These are phyloP conservation scores for Neocloeon triangulifer DNA, from an alignment of 1,140 invertebrate species.

Conservation along the genomic window DNA sequence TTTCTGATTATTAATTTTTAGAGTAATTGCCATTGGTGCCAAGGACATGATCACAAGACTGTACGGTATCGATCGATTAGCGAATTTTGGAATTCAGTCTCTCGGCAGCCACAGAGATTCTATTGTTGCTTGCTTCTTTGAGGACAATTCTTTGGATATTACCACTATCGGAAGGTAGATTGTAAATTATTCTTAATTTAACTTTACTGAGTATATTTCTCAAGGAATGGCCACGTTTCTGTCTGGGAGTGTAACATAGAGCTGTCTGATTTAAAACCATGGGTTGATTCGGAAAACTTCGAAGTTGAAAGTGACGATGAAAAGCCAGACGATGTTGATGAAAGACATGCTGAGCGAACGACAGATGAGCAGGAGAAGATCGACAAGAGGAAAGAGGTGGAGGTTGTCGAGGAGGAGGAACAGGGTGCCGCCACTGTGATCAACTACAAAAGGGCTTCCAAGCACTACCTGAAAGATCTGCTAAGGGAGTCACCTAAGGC, in stretches of 20 bases:
- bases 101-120: slow-evolving; percentile 60
- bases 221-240: slow-evolving; percentile 41
- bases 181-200: not conserved
- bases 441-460: slow-evolving; percentile 37
- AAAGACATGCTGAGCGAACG: slow-evolving; percentile 19
- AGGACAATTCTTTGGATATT: slow-evolving; percentile 58
- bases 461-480: slow-evolving; percentile 50
- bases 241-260: slow-evolving; percentile 73
- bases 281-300: slow-evolving; percentile 19
- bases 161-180: slow-evolving; percentile 44
- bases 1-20: slow-evolving; percentile 12
- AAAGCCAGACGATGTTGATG: slow-evolving; percentile 30
- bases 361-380: slow-evolving; percentile 8
- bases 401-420: slow-evolving; percentile 6
- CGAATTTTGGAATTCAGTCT: slow-evolving; percentile 46
- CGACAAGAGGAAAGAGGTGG: not conserved
- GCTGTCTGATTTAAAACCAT: slow-evolving; percentile 31
- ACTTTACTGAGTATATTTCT: not conserved
- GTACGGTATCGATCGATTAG: slow-evolving; percentile 45
- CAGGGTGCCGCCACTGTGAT: slow-evolving; percentile 25
- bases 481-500: slow-evolving; percentile 32
- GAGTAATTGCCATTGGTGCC: slow-evolving; percentile 59
- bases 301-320: slow-evolving; percentile 22
- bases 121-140: slow-evolving; percentile 73
- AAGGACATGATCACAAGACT: slow-evolving; percentile 70